Percentiles rank a stretch among this genome's conserved stretches.
phyloP scores from a whole-genome alignment of 1,140 invertebrate species.

The Leptinotarsa undecemlineata region DNA sequence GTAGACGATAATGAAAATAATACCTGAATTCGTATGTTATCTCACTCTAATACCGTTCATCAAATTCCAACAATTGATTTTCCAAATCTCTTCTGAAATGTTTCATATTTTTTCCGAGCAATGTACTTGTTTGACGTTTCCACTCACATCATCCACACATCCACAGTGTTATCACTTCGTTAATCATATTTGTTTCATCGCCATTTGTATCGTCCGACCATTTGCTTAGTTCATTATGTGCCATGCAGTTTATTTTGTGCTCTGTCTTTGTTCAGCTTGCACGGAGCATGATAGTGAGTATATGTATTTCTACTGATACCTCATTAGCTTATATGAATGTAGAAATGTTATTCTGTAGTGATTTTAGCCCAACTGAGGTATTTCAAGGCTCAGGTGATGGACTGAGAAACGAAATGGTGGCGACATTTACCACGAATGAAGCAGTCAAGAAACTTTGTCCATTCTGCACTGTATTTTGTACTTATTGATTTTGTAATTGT shows the following conservation, averaged over 20 bases:
- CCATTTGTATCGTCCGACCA: slow-evolving; percentile 8
- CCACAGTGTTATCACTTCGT: slow-evolving; percentile 6
- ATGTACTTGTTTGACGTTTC: neutral
- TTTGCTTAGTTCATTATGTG: slow-evolving; percentile 28
- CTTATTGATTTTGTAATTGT: no score
- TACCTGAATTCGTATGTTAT: no score
- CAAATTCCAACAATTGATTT: neutral
- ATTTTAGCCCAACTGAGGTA: no score
- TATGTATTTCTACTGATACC: slow-evolving; percentile 25
- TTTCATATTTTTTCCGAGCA: no score
- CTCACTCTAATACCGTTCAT: neutral
- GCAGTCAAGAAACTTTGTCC: no score
- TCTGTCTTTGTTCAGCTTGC: slow-evolving; percentile 66
- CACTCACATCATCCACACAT: slow-evolving; percentile 13
- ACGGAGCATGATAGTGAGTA: slow-evolving; percentile 84
- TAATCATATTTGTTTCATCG: neutral
- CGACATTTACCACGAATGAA: no score
- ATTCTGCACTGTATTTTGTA: no score
- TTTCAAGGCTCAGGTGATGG: no score
- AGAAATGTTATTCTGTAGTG: no score
- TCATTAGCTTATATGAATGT: no score
- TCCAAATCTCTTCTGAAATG: neutral
- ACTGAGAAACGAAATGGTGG: no score
- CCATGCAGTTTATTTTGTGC: slow-evolving; percentile 19
- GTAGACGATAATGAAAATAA: neutral